Conservation (phyloP, 2,888 invertebrate species). For the Limnephilus lunatus region DNA sequence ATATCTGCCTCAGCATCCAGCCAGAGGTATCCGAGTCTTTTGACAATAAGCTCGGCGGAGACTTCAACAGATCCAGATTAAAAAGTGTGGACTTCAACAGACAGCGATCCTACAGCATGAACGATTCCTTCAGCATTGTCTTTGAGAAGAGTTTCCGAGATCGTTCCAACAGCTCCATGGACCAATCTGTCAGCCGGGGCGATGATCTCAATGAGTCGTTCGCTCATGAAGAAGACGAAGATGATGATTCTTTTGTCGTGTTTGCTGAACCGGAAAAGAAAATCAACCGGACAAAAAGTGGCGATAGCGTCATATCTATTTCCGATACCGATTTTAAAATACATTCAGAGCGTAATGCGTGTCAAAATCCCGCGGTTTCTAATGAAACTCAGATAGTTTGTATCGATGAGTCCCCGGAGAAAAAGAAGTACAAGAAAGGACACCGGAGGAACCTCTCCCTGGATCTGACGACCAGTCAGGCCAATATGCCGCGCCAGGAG, state of each 20-base stretch:
- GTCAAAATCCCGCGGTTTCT: constrained; percentile 57
- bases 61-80: constrained; percentile 68
- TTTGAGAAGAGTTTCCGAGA: constrained; percentile 72
- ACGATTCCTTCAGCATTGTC: constrained; percentile 74
- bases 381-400: constrained; percentile 64
- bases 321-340: constrained; percentile 59
- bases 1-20: constrained; percentile 49
- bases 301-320: constrained; percentile 61
- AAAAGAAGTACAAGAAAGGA: constrained; percentile 67
- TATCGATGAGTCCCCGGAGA: constrained; percentile 67
- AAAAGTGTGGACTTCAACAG: constrained; percentile 44
- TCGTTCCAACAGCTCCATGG: constrained; percentile 47
- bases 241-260: constrained; percentile 72
- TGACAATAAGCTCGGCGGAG: constrained; percentile 70
- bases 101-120: constrained; percentile 73
- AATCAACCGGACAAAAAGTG: constrained; percentile 61
- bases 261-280: constrained; percentile 69
- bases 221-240: constrained; percentile 66
- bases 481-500: constrained; percentile 37
- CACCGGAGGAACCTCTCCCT: constrained; percentile 76
- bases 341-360: not conserved
- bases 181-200: not conserved
- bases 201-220: constrained; percentile 13
- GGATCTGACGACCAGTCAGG: constrained; percentile 70
- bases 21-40: constrained; percentile 70